Base-by-base conservation (phyloP, 2,888 invertebrate species). In the Drosophila anomalata region DNA sequence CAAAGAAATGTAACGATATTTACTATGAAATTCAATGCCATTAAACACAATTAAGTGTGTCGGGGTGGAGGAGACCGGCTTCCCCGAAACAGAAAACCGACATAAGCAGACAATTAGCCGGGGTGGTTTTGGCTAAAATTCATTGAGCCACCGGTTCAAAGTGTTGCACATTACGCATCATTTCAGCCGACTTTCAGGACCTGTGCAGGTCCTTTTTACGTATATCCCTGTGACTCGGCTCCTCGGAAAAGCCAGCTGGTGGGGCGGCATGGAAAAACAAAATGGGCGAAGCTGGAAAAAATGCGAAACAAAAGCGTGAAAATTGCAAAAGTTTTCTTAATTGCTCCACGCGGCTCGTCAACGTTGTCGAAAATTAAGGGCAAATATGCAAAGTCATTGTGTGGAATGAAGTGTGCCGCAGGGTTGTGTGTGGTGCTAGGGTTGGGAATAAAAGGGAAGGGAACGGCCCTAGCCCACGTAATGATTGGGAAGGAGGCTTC, bases 311-410 rank as follows among this genome's bases (percentile, higher is more conserved):
- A 87, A 80, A 73, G 83, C 79, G 74, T 77, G 80, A 75, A 85
- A 85, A 87, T 87, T 87, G 74, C 77, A 77, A 85, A 85, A 85
- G 83, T 85, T 85, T 84, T 77, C 79, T 82, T 87, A 85, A 85
- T 85, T 85, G 87, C 79, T 77, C 48, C 72, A 56, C 65, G 65
- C 67, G 57, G 63, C 53, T 60, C 62, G 58, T 68, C 69, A 71
- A 65, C 72, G 63, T 61, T 70, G 62, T 63, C 63, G 77, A 75
- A 83, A 82, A 87, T 87, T 77, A 79, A 83, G 77, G 73, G 79
- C 75, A 60, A 81, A 87, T 79, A 85, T 83, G 87, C 85, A 82
- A 80, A 85, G 85, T 87, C 85, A 85, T 85, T 79, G 75, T 75
- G 67, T 57, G 55, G 41, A 42, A 42, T 17, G 41, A 56, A 69